Evolutionary conservation across 2,113 vertebrate genomes (phyloP).

Genomic region (Sakesphorus luctuosus): DNA sequence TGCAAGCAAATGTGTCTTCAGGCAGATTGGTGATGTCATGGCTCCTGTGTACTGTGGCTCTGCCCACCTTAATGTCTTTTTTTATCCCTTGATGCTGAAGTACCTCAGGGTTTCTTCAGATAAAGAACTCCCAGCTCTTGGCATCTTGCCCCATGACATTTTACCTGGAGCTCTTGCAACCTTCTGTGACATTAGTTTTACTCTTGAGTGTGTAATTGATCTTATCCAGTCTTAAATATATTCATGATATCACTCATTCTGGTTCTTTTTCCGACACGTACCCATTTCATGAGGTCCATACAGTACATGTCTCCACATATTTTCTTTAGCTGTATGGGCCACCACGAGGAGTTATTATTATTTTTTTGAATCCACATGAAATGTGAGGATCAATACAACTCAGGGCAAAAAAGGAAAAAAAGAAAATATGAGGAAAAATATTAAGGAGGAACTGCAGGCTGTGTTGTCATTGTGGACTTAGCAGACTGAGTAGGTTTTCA

Average conservation of each 20-base stretch:
- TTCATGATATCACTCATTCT: background rate
- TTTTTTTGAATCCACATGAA: background rate
- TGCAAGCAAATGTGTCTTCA: background rate
- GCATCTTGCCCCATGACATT: background rate
- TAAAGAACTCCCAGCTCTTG: background rate
- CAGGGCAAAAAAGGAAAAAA: background rate
- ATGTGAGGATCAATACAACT: background rate
- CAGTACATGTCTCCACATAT: background rate
- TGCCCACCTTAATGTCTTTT: background rate
- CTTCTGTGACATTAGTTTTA: constrained; percentile 16
- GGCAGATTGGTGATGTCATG: background rate
- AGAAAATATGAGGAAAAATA: background rate
- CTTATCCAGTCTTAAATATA: background rate
- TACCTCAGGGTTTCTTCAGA: background rate
- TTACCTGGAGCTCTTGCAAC: background rate
- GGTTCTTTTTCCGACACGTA: background rate
- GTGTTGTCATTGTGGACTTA: background rate
- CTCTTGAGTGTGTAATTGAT: background rate
- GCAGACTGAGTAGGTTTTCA: background rate
- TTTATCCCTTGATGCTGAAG: background rate
- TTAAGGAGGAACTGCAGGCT: background rate
- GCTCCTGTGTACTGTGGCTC: background rate
- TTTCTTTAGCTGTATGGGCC: background rate
- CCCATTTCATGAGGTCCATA: background rate
- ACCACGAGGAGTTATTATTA: background rate